A percentile compares a stretch with the other conserved stretches of the same genome.
These are phyloP conservation scores for Aselliscus stoliczkanus DNA, from an alignment of 2,797 vertebrate species.

Conservation along the genomic window DNA sequence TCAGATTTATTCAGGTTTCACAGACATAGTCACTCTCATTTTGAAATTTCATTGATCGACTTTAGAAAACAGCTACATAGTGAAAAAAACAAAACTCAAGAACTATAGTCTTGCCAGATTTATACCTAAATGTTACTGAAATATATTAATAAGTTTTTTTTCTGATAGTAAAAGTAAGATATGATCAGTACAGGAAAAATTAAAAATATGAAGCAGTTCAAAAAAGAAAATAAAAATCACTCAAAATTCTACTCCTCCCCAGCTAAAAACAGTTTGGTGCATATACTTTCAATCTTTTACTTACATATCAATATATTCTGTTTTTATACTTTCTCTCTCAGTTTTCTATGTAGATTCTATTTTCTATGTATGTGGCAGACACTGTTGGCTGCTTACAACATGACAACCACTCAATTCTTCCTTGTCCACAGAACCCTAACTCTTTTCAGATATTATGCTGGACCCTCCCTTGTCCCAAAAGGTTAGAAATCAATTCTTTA, in stretches of 20 bases:
- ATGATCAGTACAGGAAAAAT: background rate
- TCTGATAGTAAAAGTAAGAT: background rate
- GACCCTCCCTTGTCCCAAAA: background rate
- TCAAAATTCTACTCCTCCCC: background rate
- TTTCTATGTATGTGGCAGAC: background rate
- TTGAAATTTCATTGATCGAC: background rate
- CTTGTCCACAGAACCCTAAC: background rate
- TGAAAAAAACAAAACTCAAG: background rate
- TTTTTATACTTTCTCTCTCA: background rate
- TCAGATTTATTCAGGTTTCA: background rate
- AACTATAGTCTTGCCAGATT: constrained; percentile 9
- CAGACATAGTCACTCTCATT: background rate
- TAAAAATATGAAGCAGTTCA: background rate
- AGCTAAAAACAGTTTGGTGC: background rate
- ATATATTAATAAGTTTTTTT: background rate
- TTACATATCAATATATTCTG: background rate
- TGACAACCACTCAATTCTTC: background rate
- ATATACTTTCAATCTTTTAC: background rate
- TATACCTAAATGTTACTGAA: background rate
- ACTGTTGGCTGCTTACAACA: background rate
- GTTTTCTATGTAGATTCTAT: background rate
- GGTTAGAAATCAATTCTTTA: background rate
- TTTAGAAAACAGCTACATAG: constrained; percentile 31
- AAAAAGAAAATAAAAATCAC: background rate
- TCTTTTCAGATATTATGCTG: background rate